A percentile compares a stretch with the other conserved stretches of the same genome.
These are phyloP conservation scores for Hipposideros larvatus DNA, from an alignment of 2,797 vertebrate species.

Conservation along the genomic window DNA sequence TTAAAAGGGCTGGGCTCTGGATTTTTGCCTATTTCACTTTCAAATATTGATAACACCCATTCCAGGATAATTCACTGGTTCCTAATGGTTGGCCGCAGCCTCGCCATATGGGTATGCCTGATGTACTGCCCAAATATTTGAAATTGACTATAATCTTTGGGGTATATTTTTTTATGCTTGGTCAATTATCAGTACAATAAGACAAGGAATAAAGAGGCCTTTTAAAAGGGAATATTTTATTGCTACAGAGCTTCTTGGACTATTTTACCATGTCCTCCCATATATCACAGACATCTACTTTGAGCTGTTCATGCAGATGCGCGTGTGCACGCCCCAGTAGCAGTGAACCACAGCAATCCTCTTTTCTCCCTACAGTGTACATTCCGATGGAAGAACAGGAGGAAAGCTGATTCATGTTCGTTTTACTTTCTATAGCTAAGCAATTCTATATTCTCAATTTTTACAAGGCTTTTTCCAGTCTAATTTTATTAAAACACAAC, in stretches of 20 bases:
- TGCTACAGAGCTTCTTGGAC: background rate
- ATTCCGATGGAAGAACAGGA: background rate
- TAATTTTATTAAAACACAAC: background rate
- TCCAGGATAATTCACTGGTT: constrained; percentile 46
- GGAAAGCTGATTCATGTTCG: background rate
- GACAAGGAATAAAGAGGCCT: background rate
- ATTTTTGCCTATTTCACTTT: constrained; percentile 56
- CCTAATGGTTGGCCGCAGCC: background rate
- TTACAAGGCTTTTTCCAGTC: background rate
- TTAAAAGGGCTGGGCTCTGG: constrained; percentile 41
- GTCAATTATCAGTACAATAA: constrained; percentile 35
- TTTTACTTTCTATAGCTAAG: background rate
- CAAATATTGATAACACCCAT: constrained; percentile 44
- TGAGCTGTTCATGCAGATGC: too few species aligned
- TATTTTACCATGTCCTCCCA: constrained; percentile 22
- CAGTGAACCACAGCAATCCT: background rate
- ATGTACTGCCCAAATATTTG: constrained; percentile 48
- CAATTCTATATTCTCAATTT: background rate
- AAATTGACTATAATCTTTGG: background rate
- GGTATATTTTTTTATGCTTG: constrained; percentile 13
- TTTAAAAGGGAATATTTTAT: background rate
- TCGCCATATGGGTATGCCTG: background rate
- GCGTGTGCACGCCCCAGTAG: background rate
- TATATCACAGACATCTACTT: background rate
- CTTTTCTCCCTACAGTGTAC: background rate